phyloP scores from a whole-genome alignment of 2,113 vertebrate species.

The Uria lomvia region DNA sequence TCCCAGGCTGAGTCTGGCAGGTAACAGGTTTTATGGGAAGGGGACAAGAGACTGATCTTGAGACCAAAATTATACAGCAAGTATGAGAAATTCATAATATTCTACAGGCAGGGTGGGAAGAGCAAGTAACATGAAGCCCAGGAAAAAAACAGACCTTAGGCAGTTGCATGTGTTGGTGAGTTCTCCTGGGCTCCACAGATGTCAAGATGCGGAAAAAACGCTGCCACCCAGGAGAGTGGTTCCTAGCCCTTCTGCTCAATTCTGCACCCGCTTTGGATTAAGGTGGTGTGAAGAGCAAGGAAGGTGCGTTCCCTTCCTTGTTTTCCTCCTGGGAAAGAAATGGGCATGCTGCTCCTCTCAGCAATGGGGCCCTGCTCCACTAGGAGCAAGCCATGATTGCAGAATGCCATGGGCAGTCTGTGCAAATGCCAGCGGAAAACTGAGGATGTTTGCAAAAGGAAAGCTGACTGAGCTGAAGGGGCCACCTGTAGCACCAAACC shows the following conservation, averaged over 20 bases:
- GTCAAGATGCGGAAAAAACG: not conserved
- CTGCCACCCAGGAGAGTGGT: not conserved
- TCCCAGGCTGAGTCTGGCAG: not conserved
- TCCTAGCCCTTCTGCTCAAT: not conserved
- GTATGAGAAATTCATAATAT: not conserved
- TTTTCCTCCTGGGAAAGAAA: not conserved
- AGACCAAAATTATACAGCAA: not conserved
- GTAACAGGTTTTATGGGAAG: not conserved
- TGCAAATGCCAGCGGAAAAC: not conserved
- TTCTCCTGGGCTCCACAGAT: fast-evolving
- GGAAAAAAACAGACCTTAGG: not conserved
- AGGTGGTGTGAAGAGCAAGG: not conserved
- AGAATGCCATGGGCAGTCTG: not conserved
- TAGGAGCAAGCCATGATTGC: fast-evolving
- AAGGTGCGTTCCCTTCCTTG: fast-evolving
- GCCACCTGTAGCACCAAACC: not conserved
- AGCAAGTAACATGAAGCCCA: not conserved
- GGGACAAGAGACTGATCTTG: not conserved
- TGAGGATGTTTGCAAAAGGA: not conserved
- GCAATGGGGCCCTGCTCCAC: fast-evolving
- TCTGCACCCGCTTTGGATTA: fast-evolving
- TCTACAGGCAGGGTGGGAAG: not conserved
- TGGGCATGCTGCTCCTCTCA: fast-evolving
- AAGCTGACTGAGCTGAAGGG: not conserved
- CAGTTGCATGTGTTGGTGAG: fast-evolving